A percentile compares a stretch with the other conserved stretches of the same genome.
These are phyloP conservation scores for Drosophila mimetica DNA, from an alignment of 2,888 invertebrate species.

Conservation along the genomic window DNA sequence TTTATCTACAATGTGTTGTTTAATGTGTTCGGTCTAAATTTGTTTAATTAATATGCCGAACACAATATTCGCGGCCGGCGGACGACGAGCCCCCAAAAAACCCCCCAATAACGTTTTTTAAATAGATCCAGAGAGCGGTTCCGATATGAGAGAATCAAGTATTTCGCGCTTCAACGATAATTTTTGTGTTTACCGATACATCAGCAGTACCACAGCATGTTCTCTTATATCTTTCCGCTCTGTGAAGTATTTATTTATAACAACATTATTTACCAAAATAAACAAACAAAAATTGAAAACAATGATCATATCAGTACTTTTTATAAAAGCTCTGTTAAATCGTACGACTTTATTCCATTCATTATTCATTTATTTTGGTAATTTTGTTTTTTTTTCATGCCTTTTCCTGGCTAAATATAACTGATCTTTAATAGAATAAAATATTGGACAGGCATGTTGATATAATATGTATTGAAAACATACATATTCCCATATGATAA, in stretches of 20 bases:
- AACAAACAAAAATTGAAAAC: not conserved
- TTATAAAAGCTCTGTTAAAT: not conserved
- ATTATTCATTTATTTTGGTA: not conserved
- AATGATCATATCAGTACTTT: not conserved
- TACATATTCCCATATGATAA: not conserved
- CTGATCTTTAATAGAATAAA: not conserved
- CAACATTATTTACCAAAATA: not conserved
- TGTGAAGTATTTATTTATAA: not conserved
- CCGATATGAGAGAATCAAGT: slow-evolving; percentile 12
- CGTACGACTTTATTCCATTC: too few relatives aligned
- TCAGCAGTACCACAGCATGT: too few relatives aligned
- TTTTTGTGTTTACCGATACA: slow-evolving; percentile 4
- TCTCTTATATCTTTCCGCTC: not conserved
- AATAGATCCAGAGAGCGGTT: slow-evolving; percentile 19
- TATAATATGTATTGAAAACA: not conserved
- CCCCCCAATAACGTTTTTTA: slow-evolving; percentile 19
- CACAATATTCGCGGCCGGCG: slow-evolving; percentile 2
- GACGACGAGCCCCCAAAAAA: slow-evolving; percentile 42
- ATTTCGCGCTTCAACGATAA: slow-evolving; percentile 24
- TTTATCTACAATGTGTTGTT: slow-evolving; percentile 13
- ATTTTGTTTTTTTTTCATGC: not conserved
- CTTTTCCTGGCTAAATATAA: too few relatives aligned
- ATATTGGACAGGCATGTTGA: not conserved
- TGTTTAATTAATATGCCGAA: slow-evolving; percentile 28
- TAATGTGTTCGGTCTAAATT: slow-evolving; percentile 11